Percentiles rank a stretch among this genome's conserved stretches.
Evolutionary conservation across 2,113 vertebrate species (phyloP).

Genomic region (Takifugu bimaculatus): DNA sequence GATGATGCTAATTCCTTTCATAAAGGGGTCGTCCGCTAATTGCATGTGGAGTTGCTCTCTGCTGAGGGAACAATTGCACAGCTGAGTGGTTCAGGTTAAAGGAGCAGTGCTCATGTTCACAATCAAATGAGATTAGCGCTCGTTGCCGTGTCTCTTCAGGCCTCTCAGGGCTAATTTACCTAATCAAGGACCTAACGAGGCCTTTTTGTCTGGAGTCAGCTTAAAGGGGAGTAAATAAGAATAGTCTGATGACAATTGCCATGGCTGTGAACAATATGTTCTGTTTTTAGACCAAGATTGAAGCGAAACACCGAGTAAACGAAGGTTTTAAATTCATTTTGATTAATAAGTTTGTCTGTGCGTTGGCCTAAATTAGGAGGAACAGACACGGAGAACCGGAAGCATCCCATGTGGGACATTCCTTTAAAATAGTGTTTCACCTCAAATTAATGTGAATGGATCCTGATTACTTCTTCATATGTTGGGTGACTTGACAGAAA

Average conservation of each 20-base stretch:
- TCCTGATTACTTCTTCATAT: no score
- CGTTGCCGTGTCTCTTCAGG: constrained; percentile 57
- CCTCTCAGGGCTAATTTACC: constrained; percentile 56
- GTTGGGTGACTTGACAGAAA: no score
- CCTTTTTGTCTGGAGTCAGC: constrained; percentile 6
- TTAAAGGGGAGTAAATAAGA: constrained; percentile 6
- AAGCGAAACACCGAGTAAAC: no score
- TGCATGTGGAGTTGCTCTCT: constrained; percentile 56
- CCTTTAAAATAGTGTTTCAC: no score
- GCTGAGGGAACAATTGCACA: constrained; percentile 63
- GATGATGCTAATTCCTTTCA: constrained; percentile 73
- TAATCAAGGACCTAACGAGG: constrained; percentile 53
- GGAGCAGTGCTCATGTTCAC: constrained; percentile 57
- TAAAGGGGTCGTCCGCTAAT: constrained; percentile 66
- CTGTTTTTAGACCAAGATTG: no score
- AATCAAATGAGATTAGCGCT: constrained; percentile 66
- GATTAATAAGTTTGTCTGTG: no score
- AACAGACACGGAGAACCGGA: no score
- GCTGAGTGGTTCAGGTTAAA: constrained; percentile 67
- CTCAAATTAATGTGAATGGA: no score
- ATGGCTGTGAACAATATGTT: no score
- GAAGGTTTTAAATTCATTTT: no score
- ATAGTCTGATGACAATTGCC: neutral
- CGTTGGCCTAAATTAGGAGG: no score
- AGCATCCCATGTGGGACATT: no score